Base-by-base conservation (phyloP, 2,888 invertebrate genomes). In the Phengaris alcon region DNA sequence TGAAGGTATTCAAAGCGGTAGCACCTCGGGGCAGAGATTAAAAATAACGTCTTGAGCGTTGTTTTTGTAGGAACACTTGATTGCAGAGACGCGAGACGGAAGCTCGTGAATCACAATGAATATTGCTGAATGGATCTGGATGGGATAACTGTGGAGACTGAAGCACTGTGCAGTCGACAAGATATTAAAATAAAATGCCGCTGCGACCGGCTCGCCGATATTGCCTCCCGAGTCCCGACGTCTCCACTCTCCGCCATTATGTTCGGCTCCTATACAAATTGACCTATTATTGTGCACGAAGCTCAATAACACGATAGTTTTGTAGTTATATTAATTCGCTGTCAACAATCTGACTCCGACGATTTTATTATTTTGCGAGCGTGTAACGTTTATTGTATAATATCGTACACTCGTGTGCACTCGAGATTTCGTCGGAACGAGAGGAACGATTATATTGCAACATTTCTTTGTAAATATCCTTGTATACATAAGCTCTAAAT, bases 181-280 rank as follows among this genome's bases (percentile, higher is more conserved):
- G 84, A 85, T 87, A 87, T 87, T 87, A 86, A 86, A 88, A 87
- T 87, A 85, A 86, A 87, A 87, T 85, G 84, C 83, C 79, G 79
- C 80, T 82, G 82, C 35, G 35, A 35, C 35, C 35, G 35, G 35
- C 35, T 35, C 35, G 35, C 35, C 80, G 80, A 79, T 80, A 81
- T 82, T 81, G 81, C 81, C 81, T 80, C 79, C 80, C 79, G 80
- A 81, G 81, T 80, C 79, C 80, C 79, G 80, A 81, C 79, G 79
- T 81, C 79, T 77, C 35, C 35, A 35, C 35, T 35, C 35, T 4
- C 76, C 78, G 75, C 79, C 76, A 82, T 81, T 81, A 78, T 79
- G 78, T 78, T 74, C 79, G 72, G 78, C 79, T 77, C 77, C 78
- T 79, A 76, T 80, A 79, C 78, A 80, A 79, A 81, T 81, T 82